Evolutionary conservation across 1,140 invertebrate genomes (phyloP).

Genomic region (Gryllus bimaculatus): DNA sequence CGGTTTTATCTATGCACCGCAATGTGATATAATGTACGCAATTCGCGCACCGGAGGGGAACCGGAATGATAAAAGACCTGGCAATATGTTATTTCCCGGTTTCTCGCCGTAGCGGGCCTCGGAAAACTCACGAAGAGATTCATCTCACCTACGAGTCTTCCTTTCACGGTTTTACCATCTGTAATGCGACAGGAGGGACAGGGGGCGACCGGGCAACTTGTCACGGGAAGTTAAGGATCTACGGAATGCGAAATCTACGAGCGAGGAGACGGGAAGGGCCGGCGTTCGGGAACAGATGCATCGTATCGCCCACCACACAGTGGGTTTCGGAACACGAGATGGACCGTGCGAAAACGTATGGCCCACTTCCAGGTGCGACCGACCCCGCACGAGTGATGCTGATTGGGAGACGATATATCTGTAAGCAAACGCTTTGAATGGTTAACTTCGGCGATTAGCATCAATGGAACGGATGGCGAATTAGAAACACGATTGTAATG

Average conservation of each 20-base stretch:
- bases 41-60: neutral
- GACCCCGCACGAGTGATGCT: too few relatives aligned
- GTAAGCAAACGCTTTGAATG: too few relatives aligned
- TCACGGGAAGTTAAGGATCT: neutral
- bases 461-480: too few relatives aligned
- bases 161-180: constrained; percentile 4
- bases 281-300: neutral
- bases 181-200: neutral
- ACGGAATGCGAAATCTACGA: neutral
- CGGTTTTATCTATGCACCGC: neutral
- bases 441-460: too few relatives aligned
- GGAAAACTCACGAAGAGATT: neutral
- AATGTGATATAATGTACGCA: neutral
- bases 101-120: neutral
- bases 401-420: too few relatives aligned
- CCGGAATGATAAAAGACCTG: neutral
- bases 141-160: neutral
- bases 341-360: too few relatives aligned
- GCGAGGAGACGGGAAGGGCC: neutral
- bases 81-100: neutral
- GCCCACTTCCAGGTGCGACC: too few relatives aligned
- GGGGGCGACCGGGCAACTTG: neutral
- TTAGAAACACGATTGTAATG: too few relatives aligned
- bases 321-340: too few relatives aligned
- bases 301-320: neutral